phyloP scores from a whole-genome alignment of 2,888 invertebrate species.

The Margaritifera margaritifera region DNA sequence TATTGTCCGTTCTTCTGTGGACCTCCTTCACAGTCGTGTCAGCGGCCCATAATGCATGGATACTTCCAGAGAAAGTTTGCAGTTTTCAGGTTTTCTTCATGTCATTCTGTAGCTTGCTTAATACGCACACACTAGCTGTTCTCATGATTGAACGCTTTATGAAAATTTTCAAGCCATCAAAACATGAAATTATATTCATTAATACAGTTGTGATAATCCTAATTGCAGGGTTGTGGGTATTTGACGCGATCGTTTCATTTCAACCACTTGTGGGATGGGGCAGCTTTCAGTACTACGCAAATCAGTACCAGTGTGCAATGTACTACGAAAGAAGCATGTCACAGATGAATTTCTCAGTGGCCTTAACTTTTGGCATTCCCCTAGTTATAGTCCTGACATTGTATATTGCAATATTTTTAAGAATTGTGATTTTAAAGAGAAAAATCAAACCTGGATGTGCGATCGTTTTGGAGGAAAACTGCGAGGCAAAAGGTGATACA shows the following conservation, averaged over 20 bases:
- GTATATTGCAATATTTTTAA: constrained; percentile 41
- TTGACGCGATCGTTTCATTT: constrained; percentile 46
- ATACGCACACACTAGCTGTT: constrained; percentile 44
- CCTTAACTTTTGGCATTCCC: constrained; percentile 46
- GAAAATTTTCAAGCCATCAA: constrained; percentile 48
- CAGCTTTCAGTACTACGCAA: constrained; percentile 30
- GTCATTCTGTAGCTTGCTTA: constrained; percentile 42
- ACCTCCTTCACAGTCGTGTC: constrained; percentile 37
- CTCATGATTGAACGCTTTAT: constrained; percentile 51
- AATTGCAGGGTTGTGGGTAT: constrained; percentile 40
- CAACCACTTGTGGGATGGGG: constrained; percentile 56
- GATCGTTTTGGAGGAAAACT: constrained; percentile 45
- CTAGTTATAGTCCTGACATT: constrained; percentile 25
- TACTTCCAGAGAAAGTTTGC: constrained; percentile 41
- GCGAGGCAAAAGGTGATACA: constrained; percentile 37
- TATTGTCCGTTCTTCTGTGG: constrained; percentile 47
- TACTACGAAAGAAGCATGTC: constrained; percentile 40
- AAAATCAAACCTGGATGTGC: constrained; percentile 29
- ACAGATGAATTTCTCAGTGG: constrained; percentile 49
- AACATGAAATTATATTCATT: constrained; percentile 48
- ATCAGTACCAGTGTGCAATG: constrained; percentile 52
- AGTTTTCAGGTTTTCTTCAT: constrained; percentile 44
- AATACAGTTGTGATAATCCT: constrained; percentile 40
- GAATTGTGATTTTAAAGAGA: constrained; percentile 27
- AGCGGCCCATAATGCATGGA: constrained; percentile 36